phyloP scores from a whole-genome alignment of 2,113 vertebrate species.

The Anguilla japonica region DNA sequence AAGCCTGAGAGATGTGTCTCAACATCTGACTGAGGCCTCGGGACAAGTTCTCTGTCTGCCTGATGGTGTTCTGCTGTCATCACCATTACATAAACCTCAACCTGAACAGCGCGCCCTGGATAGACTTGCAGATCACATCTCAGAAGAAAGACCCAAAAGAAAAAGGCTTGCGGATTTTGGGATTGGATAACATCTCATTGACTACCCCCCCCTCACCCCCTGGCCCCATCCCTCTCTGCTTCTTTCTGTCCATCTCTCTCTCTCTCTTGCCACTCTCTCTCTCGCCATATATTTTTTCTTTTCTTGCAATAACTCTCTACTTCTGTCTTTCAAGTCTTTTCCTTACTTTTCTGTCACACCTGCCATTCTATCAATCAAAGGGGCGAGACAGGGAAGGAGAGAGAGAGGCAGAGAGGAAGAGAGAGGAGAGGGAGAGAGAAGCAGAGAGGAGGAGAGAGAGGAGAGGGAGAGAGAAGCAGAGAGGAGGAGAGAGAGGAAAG shows the following conservation, averaged over 20 bases:
- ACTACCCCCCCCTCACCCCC: no score
- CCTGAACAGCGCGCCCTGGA: not conserved
- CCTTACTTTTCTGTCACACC: not conserved
- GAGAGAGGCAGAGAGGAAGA: no score
- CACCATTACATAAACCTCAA: not conserved
- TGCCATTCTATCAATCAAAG: not conserved
- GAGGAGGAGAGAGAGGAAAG: no score
- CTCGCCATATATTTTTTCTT: not conserved
- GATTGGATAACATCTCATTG: no score
- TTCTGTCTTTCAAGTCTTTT: not conserved
- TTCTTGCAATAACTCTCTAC: not conserved
- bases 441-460: no score
- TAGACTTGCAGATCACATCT: not conserved
- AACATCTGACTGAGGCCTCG: not conserved
- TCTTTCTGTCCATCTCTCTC: not conserved
- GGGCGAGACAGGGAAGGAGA: no score
- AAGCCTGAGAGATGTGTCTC: not conserved
- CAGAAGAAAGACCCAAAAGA: no score
- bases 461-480: no score
- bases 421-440: no score
- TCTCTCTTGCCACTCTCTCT: not conserved
- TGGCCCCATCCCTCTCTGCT: not conserved
- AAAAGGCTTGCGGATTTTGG: no score
- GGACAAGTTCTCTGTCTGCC: not conserved
- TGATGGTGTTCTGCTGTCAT: not conserved